Evolutionary conservation across 2,797 vertebrate species (phyloP).

Genomic region (Eulemur coronatus): DNA sequence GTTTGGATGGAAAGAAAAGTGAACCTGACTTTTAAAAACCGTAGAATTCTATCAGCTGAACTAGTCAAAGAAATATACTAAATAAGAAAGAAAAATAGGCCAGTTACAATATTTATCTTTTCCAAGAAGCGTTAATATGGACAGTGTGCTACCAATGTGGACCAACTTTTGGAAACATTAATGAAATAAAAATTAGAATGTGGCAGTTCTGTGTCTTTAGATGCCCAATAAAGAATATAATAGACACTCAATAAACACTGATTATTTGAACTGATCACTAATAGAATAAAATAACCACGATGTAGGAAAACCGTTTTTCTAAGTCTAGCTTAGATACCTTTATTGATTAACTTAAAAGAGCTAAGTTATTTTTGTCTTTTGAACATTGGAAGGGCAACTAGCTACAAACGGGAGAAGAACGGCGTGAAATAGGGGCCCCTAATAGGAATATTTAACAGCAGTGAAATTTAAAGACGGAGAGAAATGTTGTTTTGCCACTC

Average conservation of each 20-base stretch:
- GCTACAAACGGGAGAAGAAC: not conserved
- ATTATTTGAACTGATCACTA: not conserved
- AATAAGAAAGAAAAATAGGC: not conserved
- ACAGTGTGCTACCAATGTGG: not conserved
- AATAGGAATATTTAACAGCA: not conserved
- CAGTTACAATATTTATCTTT: not conserved
- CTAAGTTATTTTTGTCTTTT: not conserved
- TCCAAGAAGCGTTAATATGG: not conserved
- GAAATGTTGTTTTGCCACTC: not conserved
- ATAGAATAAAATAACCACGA: conserved; percentile 43
- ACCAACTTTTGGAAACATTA: not conserved
- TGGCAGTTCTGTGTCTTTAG: not conserved
- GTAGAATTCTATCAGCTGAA: not conserved
- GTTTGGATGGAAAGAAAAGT: not conserved
- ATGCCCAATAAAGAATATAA: not conserved
- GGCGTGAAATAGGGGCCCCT: not conserved
- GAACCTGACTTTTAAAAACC: not conserved
- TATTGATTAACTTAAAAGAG: not conserved
- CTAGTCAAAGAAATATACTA: not conserved
- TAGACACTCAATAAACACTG: not conserved
- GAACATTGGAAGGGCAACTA: not conserved
- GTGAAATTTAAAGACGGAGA: not conserved
- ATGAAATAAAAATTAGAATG: conserved; percentile 16
- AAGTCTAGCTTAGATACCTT: not conserved
- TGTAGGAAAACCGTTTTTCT: not conserved